These are phyloP conservation scores for Malacosoma neustria DNA, from an alignment of 2,888 invertebrate genomes.

Conservation along the genomic window DNA sequence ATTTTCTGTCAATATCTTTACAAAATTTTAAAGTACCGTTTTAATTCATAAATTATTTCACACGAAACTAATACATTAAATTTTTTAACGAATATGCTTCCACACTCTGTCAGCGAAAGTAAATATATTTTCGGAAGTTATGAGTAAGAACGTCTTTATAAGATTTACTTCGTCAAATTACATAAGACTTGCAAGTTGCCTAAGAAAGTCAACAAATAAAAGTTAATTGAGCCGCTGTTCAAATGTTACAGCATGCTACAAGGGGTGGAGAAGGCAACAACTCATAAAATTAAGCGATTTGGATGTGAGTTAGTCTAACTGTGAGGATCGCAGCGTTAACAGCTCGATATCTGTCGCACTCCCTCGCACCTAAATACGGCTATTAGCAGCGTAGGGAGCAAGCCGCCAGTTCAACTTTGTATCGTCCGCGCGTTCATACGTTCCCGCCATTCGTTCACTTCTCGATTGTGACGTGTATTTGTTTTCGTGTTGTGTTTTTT, in stretches of 20 bases:
- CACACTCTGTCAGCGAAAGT: too few relatives aligned
- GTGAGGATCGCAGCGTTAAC: conserved; percentile 70
- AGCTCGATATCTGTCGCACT: conserved; percentile 43
- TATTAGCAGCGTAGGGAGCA: conserved; percentile 9
- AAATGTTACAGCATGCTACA: conserved; percentile 44
- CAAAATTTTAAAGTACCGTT: too few relatives aligned
- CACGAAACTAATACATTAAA: too few relatives aligned
- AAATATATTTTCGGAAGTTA: too few relatives aligned
- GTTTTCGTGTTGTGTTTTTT: not conserved
- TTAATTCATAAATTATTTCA: too few relatives aligned
- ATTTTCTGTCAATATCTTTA: too few relatives aligned
- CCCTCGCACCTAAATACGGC: conserved; percentile 32
- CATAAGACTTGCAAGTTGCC: too few relatives aligned
- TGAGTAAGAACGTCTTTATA: too few relatives aligned
- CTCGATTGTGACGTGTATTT: not conserved
- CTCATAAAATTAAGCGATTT: conserved; percentile 77
- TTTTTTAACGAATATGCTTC: too few relatives aligned
- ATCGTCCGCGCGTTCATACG: conserved; percentile 22
- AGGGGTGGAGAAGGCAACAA: conserved; percentile 76
- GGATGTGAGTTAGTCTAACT: conserved; percentile 74
- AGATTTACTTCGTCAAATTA: too few relatives aligned
- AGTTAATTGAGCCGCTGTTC: conserved; percentile 23
- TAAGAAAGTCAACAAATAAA: too few relatives aligned
- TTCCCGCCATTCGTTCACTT: conserved; percentile 26
- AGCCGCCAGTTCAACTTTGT: conserved; percentile 28